Base-by-base conservation (phyloP, 2,113 vertebrate species). In the Origma solitaria region DNA sequence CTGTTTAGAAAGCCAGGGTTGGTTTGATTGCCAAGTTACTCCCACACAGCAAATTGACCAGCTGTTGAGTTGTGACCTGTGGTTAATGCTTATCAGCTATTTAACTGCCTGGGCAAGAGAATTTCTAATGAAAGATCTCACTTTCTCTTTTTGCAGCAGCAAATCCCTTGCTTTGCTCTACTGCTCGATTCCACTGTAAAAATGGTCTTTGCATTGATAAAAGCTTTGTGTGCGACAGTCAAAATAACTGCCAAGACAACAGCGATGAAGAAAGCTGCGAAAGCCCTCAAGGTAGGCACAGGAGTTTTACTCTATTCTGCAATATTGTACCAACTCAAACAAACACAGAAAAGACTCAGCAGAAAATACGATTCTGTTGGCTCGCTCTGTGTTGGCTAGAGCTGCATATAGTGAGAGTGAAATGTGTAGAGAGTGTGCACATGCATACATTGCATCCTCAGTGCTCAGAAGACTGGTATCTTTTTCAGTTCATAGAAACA, bases 171-270 rank as follows among this genome's bases (percentile, higher is more conserved):
- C 98, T 99, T 40, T 99, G 99, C 95, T 99, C 99, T 3, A 98
- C 99, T 6, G 98, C 98, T 64, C 98, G 99, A 65, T 99, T 99
- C 98, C 99, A 99, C 97, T 99, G 99, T 92, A 98, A 97, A 88
- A 99, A 99, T 6, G 99, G 99, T 30, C 98, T 99, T 65, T 99
- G 99, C 96, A 98, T 99, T 20, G 99, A 99, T 96, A 99, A 99
- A 95, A 99, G 99, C 96, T 99, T 99, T 95, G 97, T 99, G 65
- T 99, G 99, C 14, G 99, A 99, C 6, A 99, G 99, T 60, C 98
- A 99, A 44, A 98, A 99, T 90, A 99, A 99, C 97, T 99, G 99
- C 92, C 98, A 98, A 40, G 99, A 99, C 97, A 99, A 99, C 98
- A 99, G 99, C 0, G 99, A 99, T 4, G 99, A 99, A 73, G 99